Evolutionary conservation across 2,888 invertebrate genomes (phyloP), one percentile per base, ranked within the genome.

Genomic region (Tenthredo livida): DNA sequence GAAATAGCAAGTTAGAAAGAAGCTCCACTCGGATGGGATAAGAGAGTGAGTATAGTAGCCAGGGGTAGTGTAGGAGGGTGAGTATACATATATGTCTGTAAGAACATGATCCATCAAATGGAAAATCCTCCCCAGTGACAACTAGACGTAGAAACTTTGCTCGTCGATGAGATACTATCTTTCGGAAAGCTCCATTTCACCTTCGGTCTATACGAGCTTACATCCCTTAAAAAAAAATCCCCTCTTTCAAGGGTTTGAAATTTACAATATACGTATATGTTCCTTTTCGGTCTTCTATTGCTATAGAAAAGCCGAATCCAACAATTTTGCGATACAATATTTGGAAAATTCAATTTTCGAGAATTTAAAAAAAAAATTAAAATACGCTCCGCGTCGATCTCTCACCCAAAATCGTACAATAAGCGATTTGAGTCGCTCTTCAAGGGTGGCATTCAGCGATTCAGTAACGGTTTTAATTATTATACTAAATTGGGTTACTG

Each of bases 21-120:
- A 54, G n/a, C n/a, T 54, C 17, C 17, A n/a, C 54, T 54, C 54
- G n/a, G 54, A n/a, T n/a, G n/a, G 54, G 54, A 7, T n/a, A 54
- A n/a, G 7, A 54, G n/a, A 54, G 54, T n/a, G 54, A 54, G 54
- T 54, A 47, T 47, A 54, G n/a, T 54, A 54, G 54, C 54, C 10
- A 10, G 25, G 12, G 25, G 3, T 61, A 7, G 9, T 2, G 29
- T 4, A 12, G 25, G 61, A 25, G 61, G 25, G 61, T 25, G 25
- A 61, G 10, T 54, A n/a, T n/a, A n/a, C n/a, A n/a, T n/a, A n/a
- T 50, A 54, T n/a, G 21, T 67, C 67, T 17, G 17, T 17, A 25
- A 75, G 40, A 75, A 75, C 75, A 47, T 47, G 47, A 75, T 75
- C 75, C 40, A 75, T 75, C 75, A 75, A 75, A 75, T 37, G 33